Percentiles rank a stretch among this genome's conserved stretches.
Evolutionary conservation across 2,797 vertebrate species (phyloP).

Genomic region (Phrynocephalus vlangalii): DNA sequence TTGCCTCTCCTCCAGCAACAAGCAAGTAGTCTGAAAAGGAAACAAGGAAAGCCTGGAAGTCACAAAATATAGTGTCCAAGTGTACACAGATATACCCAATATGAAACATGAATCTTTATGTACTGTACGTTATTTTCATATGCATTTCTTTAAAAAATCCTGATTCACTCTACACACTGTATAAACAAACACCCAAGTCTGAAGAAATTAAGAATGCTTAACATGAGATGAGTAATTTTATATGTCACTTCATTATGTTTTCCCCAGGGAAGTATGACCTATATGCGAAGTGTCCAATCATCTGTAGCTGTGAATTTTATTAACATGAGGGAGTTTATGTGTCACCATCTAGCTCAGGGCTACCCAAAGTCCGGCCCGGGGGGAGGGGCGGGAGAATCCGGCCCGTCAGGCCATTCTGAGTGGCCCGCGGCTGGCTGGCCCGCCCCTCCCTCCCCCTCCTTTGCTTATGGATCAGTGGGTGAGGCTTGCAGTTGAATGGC

Average conservation of each 20-base stretch:
- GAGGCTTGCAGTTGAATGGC: too few relatives aligned
- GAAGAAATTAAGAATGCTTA: slow-evolving; percentile 11
- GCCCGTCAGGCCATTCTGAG: too few relatives aligned
- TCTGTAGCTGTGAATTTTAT: slow-evolving; percentile 45
- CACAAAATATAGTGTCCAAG: not conserved
- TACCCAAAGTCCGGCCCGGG: too few relatives aligned
- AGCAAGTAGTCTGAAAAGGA: not conserved
- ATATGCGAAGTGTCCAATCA: slow-evolving; percentile 45
- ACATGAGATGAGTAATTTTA: slow-evolving; percentile 42
- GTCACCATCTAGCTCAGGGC: slow-evolving; percentile 35
- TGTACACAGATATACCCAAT: not conserved
- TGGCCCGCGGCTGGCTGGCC: too few relatives aligned
- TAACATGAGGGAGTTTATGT: slow-evolving; percentile 54
- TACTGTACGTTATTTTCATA: not conserved
- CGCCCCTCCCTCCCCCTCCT: too few relatives aligned
- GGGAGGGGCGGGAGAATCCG: too few relatives aligned
- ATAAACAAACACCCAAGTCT: not conserved
- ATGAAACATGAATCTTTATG: not conserved
- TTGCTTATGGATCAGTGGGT: too few relatives aligned
- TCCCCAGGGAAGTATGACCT: slow-evolving; percentile 16
- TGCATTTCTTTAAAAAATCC: slow-evolving; percentile 8
- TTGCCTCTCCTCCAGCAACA: not conserved
- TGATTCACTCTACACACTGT: not conserved
- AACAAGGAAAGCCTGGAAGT: slow-evolving; percentile 1
- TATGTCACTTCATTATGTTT: slow-evolving; percentile 44